Percentiles rank a stretch among this genome's conserved stretches.
Evolutionary conservation across 2,797 vertebrate genomes (phyloP).

Genomic region (Heteromormyrus szaboi): DNA sequence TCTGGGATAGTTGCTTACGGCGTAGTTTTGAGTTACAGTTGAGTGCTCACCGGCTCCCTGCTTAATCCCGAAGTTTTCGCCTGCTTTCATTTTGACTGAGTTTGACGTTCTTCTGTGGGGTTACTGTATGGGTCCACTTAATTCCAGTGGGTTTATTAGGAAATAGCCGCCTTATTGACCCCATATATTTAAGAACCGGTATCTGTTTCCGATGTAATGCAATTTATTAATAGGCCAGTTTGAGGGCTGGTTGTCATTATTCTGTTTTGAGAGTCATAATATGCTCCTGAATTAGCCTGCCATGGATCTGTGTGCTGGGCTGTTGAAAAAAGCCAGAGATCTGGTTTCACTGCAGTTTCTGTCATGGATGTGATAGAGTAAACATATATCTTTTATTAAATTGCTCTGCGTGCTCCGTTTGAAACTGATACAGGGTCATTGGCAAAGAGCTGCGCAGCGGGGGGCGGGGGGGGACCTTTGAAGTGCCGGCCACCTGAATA

Average conservation of each 20-base stretch:
- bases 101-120: constrained; percentile 23
- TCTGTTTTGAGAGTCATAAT: constrained; percentile 35
- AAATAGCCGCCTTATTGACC: constrained; percentile 36
- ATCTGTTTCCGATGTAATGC: constrained; percentile 29
- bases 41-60: constrained; percentile 22
- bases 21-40: not conserved
- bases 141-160: constrained; percentile 30
- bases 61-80: constrained; percentile 20
- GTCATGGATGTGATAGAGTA: constrained; percentile 56
- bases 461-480: constrained; percentile 45
- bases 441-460: constrained; percentile 41
- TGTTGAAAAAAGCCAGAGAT: constrained; percentile 48
- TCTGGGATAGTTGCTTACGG: not conserved
- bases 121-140: constrained; percentile 29
- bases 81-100: constrained; percentile 22
- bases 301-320: constrained; percentile 29
- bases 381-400: constrained; percentile 61
- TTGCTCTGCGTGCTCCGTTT: constrained; percentile 51
- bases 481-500: constrained; percentile 43
- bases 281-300: constrained; percentile 29
- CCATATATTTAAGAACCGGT: constrained; percentile 29
- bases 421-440: constrained; percentile 59
- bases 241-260: constrained; percentile 37
- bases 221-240: constrained; percentile 38
- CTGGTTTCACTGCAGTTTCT: constrained; percentile 48